Base-by-base conservation (phyloP, 2,888 invertebrate genomes). In the Euplexia lucipara region DNA sequence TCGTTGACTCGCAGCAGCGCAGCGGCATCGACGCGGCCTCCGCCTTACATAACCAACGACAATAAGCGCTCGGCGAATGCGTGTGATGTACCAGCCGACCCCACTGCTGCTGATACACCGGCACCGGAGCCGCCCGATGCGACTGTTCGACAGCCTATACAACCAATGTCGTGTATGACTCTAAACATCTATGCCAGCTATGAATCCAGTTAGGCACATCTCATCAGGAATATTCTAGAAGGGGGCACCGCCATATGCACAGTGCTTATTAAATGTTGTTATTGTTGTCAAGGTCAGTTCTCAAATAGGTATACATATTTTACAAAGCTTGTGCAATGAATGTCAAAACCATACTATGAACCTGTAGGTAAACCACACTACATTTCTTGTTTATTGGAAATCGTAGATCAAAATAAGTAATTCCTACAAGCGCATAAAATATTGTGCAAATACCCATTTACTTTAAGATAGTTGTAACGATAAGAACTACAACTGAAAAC, bases 21-120 rank as follows among this genome's bases (percentile, higher is more conserved):
- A 90, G 90, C 92, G 90, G 90, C 92, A 91, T 90, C 93, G 93
- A 83, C 89, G 92, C 90, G 94, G 95, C 93, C 93, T 94, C 95
- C 91, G 90, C 90, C 94, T 95, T 95, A 95, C 95, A 95, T 95
- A 95, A 95, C 94, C 93, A 92, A 85, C 95, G 92, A 94, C 95
- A 93, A 94, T 92, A 89, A 91, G 89, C 91, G 90, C 84, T 88
- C 87, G 82, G 81, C 88, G 87, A 91, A 89, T 92, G 92, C 92
- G 91, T 93, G 90, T 84, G 90, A 91, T 92, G 91, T 91, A 88
- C 90, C 86, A 81, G 78, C 79, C 75, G 81, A 82, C 79, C 82
- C 76, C 81, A 79, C 75, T 70, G 63, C 58, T 49, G 64, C 59
- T 69, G 62, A 53, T 58, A 70, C 59, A 66, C 53, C 48, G 58